Conservation (phyloP, 2,888 invertebrate species). For the Rotaria magnacalcarata region DNA sequence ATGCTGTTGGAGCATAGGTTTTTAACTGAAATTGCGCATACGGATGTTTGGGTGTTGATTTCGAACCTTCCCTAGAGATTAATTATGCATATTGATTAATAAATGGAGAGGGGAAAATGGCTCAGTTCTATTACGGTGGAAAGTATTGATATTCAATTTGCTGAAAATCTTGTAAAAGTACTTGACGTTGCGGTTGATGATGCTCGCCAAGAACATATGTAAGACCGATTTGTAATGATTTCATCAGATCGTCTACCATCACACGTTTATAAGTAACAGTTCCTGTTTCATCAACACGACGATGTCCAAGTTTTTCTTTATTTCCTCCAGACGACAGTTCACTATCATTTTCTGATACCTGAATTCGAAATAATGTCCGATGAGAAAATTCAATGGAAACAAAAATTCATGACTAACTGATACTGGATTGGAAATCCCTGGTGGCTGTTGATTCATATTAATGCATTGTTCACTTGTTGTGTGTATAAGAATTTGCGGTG, state of each 20-base stretch:
- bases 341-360: conserved; percentile 4
- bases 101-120: neutral
- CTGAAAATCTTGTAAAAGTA: conserved; percentile 40
- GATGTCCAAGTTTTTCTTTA: conserved; percentile 80
- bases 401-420: neutral
- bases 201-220: neutral
- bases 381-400: neutral
- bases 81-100: too few relatives aligned
- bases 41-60: conserved; percentile 48
- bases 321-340: neutral
- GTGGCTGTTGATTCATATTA: neutral
- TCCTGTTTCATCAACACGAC: conserved; percentile 85
- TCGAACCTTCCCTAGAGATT: conserved; percentile 50
- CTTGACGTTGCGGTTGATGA: conserved; percentile 36
- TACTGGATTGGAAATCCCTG: neutral
- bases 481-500: neutral
- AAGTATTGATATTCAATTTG: conserved; percentile 20
- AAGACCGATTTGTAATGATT: conserved; percentile 30
- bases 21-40: conserved; percentile 19
- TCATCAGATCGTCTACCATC: conserved; percentile 53
- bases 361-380: neutral
- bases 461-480: neutral
- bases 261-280: conserved; percentile 93
- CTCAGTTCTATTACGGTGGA: neutral
- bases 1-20: conserved; percentile 28